Percentiles rank a stretch among this genome's conserved stretches.
Evolutionary conservation across 30 jellyfish, hydroid and myxozoan genomes (phyloP).

Genomic region (Hydra vulgaris): DNA sequence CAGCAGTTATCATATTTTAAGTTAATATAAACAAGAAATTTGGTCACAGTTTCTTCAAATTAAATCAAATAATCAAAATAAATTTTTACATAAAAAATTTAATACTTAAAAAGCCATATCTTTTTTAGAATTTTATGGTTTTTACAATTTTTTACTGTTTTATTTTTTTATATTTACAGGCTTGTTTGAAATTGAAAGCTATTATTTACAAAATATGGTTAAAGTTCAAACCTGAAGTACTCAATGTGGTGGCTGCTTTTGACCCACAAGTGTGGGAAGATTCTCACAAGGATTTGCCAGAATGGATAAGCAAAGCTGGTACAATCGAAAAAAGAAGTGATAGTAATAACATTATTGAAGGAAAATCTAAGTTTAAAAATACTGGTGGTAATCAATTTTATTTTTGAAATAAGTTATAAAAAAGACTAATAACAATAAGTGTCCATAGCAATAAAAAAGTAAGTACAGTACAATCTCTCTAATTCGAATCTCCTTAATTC

Average conservation of each 20-base stretch:
- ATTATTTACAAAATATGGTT: constrained; percentile 3
- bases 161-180: constrained; percentile 9
- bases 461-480: too few relatives aligned
- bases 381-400: constrained; percentile 1
- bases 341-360: background rate
- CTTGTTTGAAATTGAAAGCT: background rate
- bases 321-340: background rate
- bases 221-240: background rate
- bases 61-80: too few relatives aligned
- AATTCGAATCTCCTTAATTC: too few relatives aligned
- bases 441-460: too few relatives aligned
- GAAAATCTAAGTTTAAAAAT: constrained; percentile 10
- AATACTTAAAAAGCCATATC: too few relatives aligned
- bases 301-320: constrained; percentile 5
- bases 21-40: too few relatives aligned
- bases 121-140: background rate
- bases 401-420: background rate
- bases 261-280: constrained; percentile 29
- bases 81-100: too few relatives aligned
- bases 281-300: background rate
- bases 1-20: too few relatives aligned
- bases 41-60: too few relatives aligned
- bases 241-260: constrained; percentile 29
- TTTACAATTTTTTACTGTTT: background rate
- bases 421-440: too few relatives aligned